Evolutionary conservation across 2,888 invertebrate genomes (phyloP), one percentile per base, ranked within the genome.

Genomic region (Eurytoma adleriae): DNA sequence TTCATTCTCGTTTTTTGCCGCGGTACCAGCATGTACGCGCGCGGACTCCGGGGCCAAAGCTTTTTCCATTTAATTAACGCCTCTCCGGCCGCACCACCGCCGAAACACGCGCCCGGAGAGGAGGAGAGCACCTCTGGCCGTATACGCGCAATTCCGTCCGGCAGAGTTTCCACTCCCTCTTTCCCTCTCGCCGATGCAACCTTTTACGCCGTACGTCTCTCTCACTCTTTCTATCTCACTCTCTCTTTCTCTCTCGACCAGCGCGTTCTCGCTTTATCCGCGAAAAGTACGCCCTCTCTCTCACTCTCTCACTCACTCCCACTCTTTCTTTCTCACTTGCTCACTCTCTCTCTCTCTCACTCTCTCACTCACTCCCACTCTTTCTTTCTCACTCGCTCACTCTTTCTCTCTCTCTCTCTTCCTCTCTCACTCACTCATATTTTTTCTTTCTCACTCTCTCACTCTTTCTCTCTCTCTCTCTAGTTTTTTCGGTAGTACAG

Each of bases 101-200:
- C 78, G 72, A 70, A 59, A 67, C 48, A 64, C 88, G 13, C 83
- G 73, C 83, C 74, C 87, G 86, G 85, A 16, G 87, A 88, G 61
- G 86, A 48, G 87, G 87, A 20, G 70, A 27, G 66, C 40, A 67
- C 66, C 66, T 56, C 56, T 50, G 64, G 70, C 68, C 54, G 24
- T 68, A 27, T 54, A 40, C 54, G 67, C 4, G 40, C 40, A 40
- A 40, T 40, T 40, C 40, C 40, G 40, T 40, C 40, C 40, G 40
- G 40, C 40, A 40, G 40, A 40, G 40, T 76, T 77, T 77, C 64
- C 56, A 18, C 56, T 56, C 56, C n/a, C 56, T 18, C 16, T 62
- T 50, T 30, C 71, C 64, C 40, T 77, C 57, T 24, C 52, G 73
- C n/a, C 56, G 66, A 67, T 74, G 66, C 66, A 74, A 57, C 48